Percentiles rank a stretch among this genome's conserved stretches.
phyloP scores from a whole-genome alignment of 2,888 invertebrate genomes.

The Tanaodytes sp. region DNA sequence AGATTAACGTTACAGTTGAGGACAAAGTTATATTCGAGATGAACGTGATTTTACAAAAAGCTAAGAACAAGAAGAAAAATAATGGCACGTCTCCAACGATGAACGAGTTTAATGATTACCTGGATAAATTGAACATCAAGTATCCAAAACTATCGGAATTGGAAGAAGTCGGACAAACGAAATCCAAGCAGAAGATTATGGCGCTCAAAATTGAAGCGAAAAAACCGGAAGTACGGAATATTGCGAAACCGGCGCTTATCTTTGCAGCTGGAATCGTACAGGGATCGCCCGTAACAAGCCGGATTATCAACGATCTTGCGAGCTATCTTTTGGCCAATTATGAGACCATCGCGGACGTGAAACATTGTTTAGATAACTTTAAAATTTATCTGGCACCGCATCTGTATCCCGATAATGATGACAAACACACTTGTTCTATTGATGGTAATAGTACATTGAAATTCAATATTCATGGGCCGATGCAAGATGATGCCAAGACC shows the following conservation, averaged over 20 bases:
- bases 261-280: slow-evolving; percentile 65
- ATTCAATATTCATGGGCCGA: slow-evolving; percentile 45
- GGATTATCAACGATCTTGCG: slow-evolving; percentile 65
- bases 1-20: slow-evolving; percentile 72
- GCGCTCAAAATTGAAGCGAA: slow-evolving; percentile 64
- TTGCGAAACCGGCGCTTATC: slow-evolving; percentile 62
- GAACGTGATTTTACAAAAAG: slow-evolving; percentile 62
- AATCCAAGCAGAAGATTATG: slow-evolving; percentile 58
- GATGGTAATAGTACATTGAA: slow-evolving; percentile 46
- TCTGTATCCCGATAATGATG: slow-evolving; percentile 59
- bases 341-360: slow-evolving; percentile 55
- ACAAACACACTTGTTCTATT: slow-evolving; percentile 59
- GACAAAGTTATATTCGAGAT: slow-evolving; percentile 70
- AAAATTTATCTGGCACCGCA: slow-evolving; percentile 66
- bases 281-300: slow-evolving; percentile 65
- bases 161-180: slow-evolving; percentile 61
- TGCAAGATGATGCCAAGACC: slow-evolving; percentile 56
- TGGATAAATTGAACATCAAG: slow-evolving; percentile 64
- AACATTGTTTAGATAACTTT: slow-evolving; percentile 62
- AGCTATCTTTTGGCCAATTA: slow-evolving; percentile 63
- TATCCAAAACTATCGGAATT: slow-evolving; percentile 64
- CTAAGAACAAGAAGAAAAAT: slow-evolving; percentile 38
- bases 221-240: slow-evolving; percentile 43
- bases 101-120: slow-evolving; percentile 55
- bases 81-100: slow-evolving; percentile 11